Evolutionary conservation across 2,888 invertebrate genomes (phyloP).

Genomic region (Harpalus rubripes): DNA sequence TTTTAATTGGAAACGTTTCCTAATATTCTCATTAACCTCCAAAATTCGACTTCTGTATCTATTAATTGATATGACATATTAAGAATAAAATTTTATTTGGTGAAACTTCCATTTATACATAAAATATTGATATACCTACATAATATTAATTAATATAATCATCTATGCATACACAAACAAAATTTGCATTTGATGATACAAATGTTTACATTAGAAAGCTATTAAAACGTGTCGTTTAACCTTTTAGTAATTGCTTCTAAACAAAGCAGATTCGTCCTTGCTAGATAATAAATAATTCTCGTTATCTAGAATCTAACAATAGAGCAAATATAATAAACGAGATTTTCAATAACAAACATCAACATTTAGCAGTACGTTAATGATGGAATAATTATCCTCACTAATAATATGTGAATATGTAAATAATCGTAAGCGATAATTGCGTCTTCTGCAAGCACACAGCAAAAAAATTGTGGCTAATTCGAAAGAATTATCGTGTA

Average conservation of each 20-base stretch:
- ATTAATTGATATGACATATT: constrained; percentile 2
- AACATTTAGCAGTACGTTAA: constrained; percentile 53
- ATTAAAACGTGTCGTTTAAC: constrained; percentile 27
- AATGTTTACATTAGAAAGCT: constrained; percentile 39
- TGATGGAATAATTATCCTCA: constrained; percentile 64
- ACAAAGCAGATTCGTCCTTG: constrained; percentile 43
- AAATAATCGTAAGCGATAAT: constrained; percentile 60
- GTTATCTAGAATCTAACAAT: constrained; percentile 45
- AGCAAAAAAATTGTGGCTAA: constrained; percentile 55
- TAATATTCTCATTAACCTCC: constrained; percentile 19
- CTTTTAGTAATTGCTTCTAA: constrained; percentile 23
- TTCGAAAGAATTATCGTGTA: constrained; percentile 58
- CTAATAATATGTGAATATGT: constrained; percentile 60
- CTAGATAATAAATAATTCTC: constrained; percentile 10
- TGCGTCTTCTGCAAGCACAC: constrained; percentile 38
- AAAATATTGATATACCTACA: background rate
- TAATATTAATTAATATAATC: background rate
- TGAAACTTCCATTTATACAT: constrained; percentile 2
- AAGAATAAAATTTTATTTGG: constrained; percentile 23
- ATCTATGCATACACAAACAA: constrained; percentile 18
- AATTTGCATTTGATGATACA: constrained; percentile 29
- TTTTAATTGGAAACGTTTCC: background rate
- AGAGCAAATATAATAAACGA: constrained; percentile 47
- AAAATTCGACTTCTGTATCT: background rate
- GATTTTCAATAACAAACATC: constrained; percentile 46